Base-by-base conservation (phyloP, 1,140 invertebrate species). In the Ceratoteleas bidentatus region DNA sequence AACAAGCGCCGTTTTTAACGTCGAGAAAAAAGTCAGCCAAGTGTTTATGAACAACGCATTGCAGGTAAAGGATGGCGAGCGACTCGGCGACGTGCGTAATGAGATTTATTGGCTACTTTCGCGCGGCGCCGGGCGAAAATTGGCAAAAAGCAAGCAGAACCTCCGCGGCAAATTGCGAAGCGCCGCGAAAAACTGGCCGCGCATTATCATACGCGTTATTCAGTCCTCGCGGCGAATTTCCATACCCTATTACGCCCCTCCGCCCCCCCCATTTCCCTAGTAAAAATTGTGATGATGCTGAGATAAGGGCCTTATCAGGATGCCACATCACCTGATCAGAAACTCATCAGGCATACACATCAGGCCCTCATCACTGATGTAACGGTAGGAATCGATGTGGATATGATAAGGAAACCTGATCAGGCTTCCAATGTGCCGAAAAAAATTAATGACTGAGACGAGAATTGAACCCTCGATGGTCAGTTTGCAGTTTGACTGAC, bases 51-150 rank as follows among this genome's bases (percentile, higher is more conserved):
- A 76, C 65, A 64, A 75, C 45, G 52, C 65, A 64, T 61, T 52
- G 68, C 15, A 64, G 54, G 50, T 50, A 81, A 75, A 69, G 65
- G 69, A 81, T 75, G 70, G 70, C 33, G 69, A 74, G 69, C 38
- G 36, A 64, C 34, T 58, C 57, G 77, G 40, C 78, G 70, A 75
- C 70, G 53, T 76, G 70, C 72, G 78, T 81, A 72, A 81, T 81
- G 72, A 81, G 72, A 81, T 76, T 81, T 81, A 81, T 81, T 65
- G 78, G 78, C 70, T 81, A 76, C 72, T 81, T 81, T 75, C 34
- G 47, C 11, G 24, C 45, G 15, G 53, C 69, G 54, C 47, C 32
- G 24, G 24, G n/a, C 14, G 62, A 64, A 82, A 82, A 82, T 82
- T 76, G 73, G 80, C 68, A 69, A 73, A 82, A 81, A 81, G 47